Evolutionary conservation across 2,888 invertebrate species (phyloP), one percentile per base, ranked within the genome.

Genomic region (Epistrophe eligans): DNA sequence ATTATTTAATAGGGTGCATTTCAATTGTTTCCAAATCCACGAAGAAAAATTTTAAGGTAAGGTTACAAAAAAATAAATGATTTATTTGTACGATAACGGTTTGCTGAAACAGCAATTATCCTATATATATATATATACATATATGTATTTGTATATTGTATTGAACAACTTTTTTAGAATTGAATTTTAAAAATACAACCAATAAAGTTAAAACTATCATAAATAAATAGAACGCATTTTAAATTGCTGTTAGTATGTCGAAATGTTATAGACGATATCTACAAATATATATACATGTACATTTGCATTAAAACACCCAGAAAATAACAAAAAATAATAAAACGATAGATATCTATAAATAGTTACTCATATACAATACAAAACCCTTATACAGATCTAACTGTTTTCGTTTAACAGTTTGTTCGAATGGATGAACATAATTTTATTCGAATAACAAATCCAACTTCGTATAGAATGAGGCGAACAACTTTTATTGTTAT

Each of bases 401-500:
- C 71, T 77, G 50, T 73, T 73, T 73, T 67, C 60, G 58, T 55
- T 79, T 79, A 52, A 79, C 79, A 79, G 67, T 66, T 66, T 67
- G 76, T 67, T 19, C 48, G 24, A 79, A 84, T 67, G 60, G 43
- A 83, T 72, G 72, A 73, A 67, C 74, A 83, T 32, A 19, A 50
- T 67, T 67, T 50, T 38, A 72, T 73, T 19, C 62, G 64, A 71
- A 71, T 62, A 80, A 66, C 80, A 80, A 71, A 84, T 79, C 71
- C 84, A 84, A 84, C 84, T 84, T 58, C 74, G 64, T 45, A 66
- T 35, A 64, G 76, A 84, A 76, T 66, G 71, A 79, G 66, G 84
- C 64, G 52, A 84, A 84, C 71, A 80, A 84, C 80, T 76, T 84
- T 84, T 84, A 84, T 80, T 84, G 84, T 84, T 80, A 84, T 77